A percentile compares a stretch with the other conserved stretches of the same genome.
phyloP scores from a whole-genome alignment of 2,113 vertebrate genomes.

The Siniperca knerii region DNA sequence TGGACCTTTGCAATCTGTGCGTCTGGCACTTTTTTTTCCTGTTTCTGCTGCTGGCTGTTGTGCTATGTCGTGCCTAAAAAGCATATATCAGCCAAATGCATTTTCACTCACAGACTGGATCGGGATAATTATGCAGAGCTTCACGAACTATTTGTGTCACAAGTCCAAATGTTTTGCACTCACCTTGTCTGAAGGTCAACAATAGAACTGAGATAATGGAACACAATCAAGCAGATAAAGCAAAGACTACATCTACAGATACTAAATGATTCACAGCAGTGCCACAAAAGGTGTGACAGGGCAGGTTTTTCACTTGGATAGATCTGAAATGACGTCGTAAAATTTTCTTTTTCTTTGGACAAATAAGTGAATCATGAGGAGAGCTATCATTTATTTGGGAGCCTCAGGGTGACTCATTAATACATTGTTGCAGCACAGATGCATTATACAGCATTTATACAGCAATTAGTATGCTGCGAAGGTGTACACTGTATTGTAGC shows the following conservation, averaged over 20 bases:
- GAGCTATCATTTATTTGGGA: constrained; percentile 31
- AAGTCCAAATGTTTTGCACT: constrained; percentile 24
- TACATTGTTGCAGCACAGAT: neutral
- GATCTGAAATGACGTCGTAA: constrained; percentile 13
- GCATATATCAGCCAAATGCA: constrained; percentile 63
- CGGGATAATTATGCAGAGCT: constrained; percentile 31
- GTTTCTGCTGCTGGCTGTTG: constrained; percentile 76
- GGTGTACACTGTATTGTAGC: neutral
- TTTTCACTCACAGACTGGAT: constrained; percentile 47
- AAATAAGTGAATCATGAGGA: constrained; percentile 34
- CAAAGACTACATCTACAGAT: constrained; percentile 2
- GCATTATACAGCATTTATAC: neutral
- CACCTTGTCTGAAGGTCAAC: constrained; percentile 55
- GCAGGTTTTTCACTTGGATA: constrained; percentile 25
- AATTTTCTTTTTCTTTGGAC: constrained; percentile 31
- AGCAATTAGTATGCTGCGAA: neutral
- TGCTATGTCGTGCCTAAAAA: constrained; percentile 47
- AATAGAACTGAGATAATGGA: constrained; percentile 13
- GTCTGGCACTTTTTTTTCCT: constrained; percentile 51
- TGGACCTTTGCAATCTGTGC: constrained; percentile 74
- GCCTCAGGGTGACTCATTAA: constrained; percentile 35
- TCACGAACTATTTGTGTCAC: constrained; percentile 16
- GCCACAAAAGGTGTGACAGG: constrained; percentile 9
- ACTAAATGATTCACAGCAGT: constrained; percentile 20
- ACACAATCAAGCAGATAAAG: constrained; percentile 21